Percentiles rank a stretch among this genome's conserved stretches.
Evolutionary conservation across 2,888 invertebrate genomes (phyloP).

Genomic region (Apamea crenata): DNA sequence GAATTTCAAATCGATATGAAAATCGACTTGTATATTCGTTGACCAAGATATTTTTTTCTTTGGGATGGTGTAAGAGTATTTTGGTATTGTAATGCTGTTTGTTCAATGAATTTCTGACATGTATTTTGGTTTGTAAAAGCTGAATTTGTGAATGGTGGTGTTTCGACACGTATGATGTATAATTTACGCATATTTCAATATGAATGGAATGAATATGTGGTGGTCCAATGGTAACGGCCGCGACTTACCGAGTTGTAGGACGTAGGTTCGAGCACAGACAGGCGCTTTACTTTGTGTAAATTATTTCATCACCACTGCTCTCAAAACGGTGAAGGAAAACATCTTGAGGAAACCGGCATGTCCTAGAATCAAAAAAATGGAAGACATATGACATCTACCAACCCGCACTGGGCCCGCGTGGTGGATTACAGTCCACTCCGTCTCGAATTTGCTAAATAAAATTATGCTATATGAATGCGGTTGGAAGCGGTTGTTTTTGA

Average conservation of each 20-base stretch:
- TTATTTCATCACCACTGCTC: neutral
- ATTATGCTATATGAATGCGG: neutral
- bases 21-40: constrained; percentile 63
- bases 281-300: neutral
- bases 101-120: constrained; percentile 60
- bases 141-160: constrained; percentile 47
- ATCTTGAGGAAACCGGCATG: neutral
- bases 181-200: constrained; percentile 34
- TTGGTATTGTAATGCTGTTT: constrained; percentile 67
- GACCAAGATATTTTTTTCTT: constrained; percentile 71
- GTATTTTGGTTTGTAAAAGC: constrained; percentile 49
- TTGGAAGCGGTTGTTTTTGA: neutral
- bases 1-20: constrained; percentile 70
- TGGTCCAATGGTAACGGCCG: neutral
- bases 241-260: neutral
- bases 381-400: neutral
- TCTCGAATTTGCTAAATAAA: no score
- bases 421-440: neutral
- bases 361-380: neutral
- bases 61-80: constrained; percentile 52
- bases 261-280: neutral
- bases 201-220: neutral
- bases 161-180: constrained; percentile 40
- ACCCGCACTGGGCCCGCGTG: neutral
- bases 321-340: neutral